phyloP scores from a whole-genome alignment of 2,113 vertebrate species.

The Saccopteryx bilineata region DNA sequence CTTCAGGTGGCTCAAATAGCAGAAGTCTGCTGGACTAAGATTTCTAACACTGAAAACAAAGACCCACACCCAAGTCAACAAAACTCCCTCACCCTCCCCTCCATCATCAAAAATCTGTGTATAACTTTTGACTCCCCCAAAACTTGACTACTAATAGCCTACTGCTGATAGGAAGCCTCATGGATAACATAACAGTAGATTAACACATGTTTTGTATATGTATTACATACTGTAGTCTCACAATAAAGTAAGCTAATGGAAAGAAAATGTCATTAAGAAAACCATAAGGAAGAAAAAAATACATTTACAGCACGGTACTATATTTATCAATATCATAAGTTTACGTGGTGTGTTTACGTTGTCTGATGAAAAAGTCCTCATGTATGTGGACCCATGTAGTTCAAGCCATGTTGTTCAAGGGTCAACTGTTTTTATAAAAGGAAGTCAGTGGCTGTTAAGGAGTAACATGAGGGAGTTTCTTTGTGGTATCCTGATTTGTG shows the following conservation, averaged over 20 bases:
- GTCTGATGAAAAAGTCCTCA: not conserved
- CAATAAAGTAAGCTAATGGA: too few species aligned
- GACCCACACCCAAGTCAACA: not conserved
- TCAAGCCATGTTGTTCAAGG: not conserved
- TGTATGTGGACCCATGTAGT: not conserved
- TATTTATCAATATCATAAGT: not conserved
- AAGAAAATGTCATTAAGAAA: too few species aligned
- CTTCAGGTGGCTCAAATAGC: slow-evolving; percentile 23
- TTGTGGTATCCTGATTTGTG: not conserved
- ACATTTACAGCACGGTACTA: not conserved
- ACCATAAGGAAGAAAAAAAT: too few species aligned
- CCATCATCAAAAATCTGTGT: not conserved
- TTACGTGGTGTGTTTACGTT: not conserved
- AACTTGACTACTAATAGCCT: too few species aligned
- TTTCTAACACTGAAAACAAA: not conserved
- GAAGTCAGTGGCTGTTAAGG: not conserved
- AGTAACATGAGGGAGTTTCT: not conserved
- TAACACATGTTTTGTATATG: too few species aligned
- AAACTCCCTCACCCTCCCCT: too few species aligned
- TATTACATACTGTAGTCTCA: too few species aligned
- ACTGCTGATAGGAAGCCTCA: too few species aligned
- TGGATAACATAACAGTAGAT: too few species aligned
- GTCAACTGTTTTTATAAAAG: not conserved
- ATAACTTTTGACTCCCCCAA: not conserved
- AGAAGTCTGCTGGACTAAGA: not conserved